A percentile compares a stretch with the other conserved stretches of the same genome.
Conservation (phyloP, 2,113 vertebrate species). For the Myanophis thanlyinensis region DNA sequence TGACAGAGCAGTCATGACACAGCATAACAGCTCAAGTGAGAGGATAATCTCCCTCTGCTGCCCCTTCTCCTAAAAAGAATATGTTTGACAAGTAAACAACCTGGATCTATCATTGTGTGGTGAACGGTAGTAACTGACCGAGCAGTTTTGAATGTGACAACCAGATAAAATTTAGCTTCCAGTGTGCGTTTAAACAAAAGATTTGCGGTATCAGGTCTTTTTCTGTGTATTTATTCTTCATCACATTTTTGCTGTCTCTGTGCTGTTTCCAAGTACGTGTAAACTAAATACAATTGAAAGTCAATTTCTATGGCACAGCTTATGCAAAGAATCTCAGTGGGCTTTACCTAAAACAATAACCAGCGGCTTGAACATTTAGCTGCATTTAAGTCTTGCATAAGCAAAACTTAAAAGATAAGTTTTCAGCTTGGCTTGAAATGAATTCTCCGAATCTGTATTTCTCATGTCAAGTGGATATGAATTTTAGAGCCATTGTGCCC, state of each 20-base stretch:
- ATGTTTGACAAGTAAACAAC: background rate
- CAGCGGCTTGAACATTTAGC: slow-evolving; percentile 63
- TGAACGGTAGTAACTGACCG: background rate
- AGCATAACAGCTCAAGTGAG: background rate
- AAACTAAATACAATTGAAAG: slow-evolving; percentile 45
- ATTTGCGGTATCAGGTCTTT: background rate
- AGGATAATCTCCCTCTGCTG: background rate
- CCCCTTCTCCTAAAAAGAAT: background rate
- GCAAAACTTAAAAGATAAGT: slow-evolving; percentile 60
- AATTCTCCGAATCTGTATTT: slow-evolving; percentile 71
- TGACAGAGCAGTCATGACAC: background rate
- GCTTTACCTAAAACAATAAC: slow-evolving; percentile 62
- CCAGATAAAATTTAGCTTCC: slow-evolving; percentile 16
- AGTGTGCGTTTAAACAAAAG: background rate
- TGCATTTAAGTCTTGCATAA: slow-evolving; percentile 62
- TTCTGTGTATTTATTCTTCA: slow-evolving; percentile 28
- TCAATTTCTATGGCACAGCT: slow-evolving; percentile 46
- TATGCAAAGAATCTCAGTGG: slow-evolving; percentile 61
- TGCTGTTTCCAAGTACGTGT: slow-evolving; percentile 28
- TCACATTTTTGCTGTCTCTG: slow-evolving; percentile 32
- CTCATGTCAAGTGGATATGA: slow-evolving; percentile 60
- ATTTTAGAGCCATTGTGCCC: slow-evolving; percentile 53
- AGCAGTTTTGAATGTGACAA: background rate
- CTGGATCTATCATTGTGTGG: background rate
- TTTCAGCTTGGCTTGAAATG: slow-evolving; percentile 65